phyloP scores from a whole-genome alignment of 2,888 invertebrate genomes.

The Galerucella calmariensis region DNA sequence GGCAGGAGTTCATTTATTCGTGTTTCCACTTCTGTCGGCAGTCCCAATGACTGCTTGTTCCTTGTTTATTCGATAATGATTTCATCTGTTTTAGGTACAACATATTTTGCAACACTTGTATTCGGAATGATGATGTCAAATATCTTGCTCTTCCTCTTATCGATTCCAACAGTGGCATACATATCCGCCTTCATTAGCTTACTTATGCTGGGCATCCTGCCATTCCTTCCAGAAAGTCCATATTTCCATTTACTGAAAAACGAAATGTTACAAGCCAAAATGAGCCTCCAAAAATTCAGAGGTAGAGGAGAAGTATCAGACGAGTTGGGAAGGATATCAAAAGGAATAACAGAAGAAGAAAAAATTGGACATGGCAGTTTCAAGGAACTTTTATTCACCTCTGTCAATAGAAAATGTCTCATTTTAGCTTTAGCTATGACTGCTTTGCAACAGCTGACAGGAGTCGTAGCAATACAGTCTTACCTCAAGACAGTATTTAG shows the following conservation, averaged over 20 bases:
- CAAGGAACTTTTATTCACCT: constrained; percentile 59
- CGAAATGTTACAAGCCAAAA: constrained; percentile 69
- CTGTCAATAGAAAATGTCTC: constrained; percentile 54
- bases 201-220: constrained; percentile 54
- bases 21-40: too few species aligned
- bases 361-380: constrained; percentile 66
- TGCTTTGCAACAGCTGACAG: constrained; percentile 64
- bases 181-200: constrained; percentile 18
- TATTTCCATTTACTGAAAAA: constrained; percentile 71
- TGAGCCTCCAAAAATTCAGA: constrained; percentile 72
- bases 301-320: constrained; percentile 61
- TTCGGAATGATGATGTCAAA: constrained; percentile 41
- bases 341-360: constrained; percentile 65
- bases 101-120: constrained; percentile 31
- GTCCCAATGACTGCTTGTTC: too few species aligned
- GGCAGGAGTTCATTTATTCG: too few species aligned
- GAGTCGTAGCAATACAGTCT: constrained; percentile 62
- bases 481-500: constrained; percentile 60
- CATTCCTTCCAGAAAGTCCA: constrained; percentile 80
- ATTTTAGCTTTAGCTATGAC: constrained; percentile 63
- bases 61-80: too few species aligned
- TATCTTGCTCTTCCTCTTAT: constrained; percentile 21
- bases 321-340: constrained; percentile 68
- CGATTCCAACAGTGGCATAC: constrained; percentile 19
- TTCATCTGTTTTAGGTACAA: constrained; percentile 19